These are phyloP conservation scores for Phylloscopus whistleri DNA, from an alignment of 2,113 vertebrate genomes.

Conservation along the genomic window DNA sequence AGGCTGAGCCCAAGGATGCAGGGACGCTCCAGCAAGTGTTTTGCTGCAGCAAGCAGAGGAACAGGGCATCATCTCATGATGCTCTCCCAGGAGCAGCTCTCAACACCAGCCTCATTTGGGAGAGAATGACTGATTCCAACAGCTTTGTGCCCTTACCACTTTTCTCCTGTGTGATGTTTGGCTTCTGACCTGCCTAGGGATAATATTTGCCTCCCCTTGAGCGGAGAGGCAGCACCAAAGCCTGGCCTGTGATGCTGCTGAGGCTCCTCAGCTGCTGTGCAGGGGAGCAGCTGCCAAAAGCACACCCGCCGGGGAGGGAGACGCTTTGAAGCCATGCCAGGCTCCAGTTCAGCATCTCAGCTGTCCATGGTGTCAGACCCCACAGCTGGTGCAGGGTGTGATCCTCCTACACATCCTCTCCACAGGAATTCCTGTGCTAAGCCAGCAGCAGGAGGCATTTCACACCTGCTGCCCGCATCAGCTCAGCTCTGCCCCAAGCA, in stretches of 20 bases:
- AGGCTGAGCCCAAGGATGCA: accelerated
- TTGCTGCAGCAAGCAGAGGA: not conserved
- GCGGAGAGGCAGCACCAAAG: not conserved
- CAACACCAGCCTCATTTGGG: not conserved
- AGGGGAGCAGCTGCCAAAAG: not conserved
- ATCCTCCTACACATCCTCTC: not conserved
- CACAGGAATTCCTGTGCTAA: not conserved
- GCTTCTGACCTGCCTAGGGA: not conserved
- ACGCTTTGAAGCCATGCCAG: not conserved
- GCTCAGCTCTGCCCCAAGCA: not conserved
- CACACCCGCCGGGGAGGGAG: not conserved
- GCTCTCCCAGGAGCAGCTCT: not conserved
- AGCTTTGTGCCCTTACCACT: not conserved
- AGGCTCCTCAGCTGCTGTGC: not conserved
- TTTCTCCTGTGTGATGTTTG: not conserved
- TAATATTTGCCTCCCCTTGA: not conserved
- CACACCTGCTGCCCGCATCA: not conserved
- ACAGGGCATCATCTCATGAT: not conserved
- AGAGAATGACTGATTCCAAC: not conserved
- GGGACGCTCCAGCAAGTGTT: not conserved
- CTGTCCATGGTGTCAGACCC: not conserved
- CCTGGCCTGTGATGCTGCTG: not conserved
- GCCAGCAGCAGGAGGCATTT: not conserved
- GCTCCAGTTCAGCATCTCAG: conserved; percentile 6
- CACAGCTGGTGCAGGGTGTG: accelerated